These are phyloP conservation scores for Harpalus rufipes DNA, from an alignment of 2,888 invertebrate species.

Conservation along the genomic window DNA sequence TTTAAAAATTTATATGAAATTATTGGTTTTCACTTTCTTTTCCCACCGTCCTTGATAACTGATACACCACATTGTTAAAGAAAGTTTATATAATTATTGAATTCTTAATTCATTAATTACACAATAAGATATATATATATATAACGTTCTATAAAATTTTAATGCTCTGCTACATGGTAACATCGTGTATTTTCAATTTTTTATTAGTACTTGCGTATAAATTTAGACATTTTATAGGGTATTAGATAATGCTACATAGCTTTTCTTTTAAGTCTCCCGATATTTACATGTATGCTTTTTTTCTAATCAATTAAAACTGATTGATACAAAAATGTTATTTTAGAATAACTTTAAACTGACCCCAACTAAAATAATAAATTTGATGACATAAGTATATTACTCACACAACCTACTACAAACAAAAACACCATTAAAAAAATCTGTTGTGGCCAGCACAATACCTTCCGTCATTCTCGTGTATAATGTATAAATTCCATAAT, in stretches of 20 bases:
- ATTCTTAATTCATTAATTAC: neutral
- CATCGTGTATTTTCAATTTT: conserved; percentile 38
- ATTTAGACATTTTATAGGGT: conserved; percentile 43
- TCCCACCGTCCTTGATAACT: neutral
- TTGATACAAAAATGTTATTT: neutral
- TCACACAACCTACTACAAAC: neutral
- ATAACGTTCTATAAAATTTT: conserved; percentile 29
- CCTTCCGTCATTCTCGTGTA: too few relatives aligned
- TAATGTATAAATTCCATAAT: too few relatives aligned
- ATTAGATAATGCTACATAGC: conserved; percentile 26
- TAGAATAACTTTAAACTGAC: neutral
- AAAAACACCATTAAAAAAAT: neutral
- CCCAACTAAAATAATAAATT: neutral
- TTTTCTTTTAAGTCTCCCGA: conserved; percentile 21
- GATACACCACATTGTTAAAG: neutral
- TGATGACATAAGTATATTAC: neutral
- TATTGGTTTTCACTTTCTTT: conserved; percentile 10
- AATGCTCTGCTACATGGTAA: neutral
- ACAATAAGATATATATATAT: neutral
- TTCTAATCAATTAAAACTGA: conserved; percentile 27
- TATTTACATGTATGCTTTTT: neutral
- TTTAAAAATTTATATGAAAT: neutral
- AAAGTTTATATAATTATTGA: conserved; percentile 10
- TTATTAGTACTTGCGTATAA: conserved; percentile 42
- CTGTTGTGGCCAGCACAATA: too few relatives aligned